A percentile compares a stretch with the other conserved stretches of the same genome.
Conservation (phyloP, 2,113 vertebrate species). For the Poecile atricapillus region DNA sequence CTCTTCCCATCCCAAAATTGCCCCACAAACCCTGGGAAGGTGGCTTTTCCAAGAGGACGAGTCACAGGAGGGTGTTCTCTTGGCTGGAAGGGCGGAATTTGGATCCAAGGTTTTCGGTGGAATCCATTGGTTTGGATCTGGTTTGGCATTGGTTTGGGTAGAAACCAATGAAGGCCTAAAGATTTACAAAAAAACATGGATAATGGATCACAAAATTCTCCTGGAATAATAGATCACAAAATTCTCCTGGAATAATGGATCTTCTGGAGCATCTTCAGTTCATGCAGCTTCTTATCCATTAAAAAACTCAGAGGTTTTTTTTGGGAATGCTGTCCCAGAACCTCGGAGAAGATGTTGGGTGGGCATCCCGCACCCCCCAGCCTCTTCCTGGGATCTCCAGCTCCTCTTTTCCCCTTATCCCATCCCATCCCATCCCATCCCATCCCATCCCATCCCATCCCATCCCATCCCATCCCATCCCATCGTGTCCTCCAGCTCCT, state of each 20-base stretch:
- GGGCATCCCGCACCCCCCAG: accelerated
- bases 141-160: neutral
- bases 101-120: neutral
- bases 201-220: neutral
- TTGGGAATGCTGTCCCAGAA: neutral
- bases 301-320: accelerated
- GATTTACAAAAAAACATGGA: accelerated
- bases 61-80: neutral
- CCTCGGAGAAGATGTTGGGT: neutral
- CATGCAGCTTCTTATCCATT: neutral
- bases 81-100: neutral
- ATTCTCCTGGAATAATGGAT: neutral
- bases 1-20: neutral
- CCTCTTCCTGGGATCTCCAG: neutral
- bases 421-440: neutral
- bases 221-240: neutral
- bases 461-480: neutral
- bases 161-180: neutral
- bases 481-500: neutral
- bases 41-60: neutral
- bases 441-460: neutral
- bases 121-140: neutral
- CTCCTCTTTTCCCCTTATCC: neutral
- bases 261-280: too few species aligned
- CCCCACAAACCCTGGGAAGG: accelerated